Evolutionary conservation across 2,888 invertebrate genomes (phyloP).

Genomic region (Diarsia brunnea): DNA sequence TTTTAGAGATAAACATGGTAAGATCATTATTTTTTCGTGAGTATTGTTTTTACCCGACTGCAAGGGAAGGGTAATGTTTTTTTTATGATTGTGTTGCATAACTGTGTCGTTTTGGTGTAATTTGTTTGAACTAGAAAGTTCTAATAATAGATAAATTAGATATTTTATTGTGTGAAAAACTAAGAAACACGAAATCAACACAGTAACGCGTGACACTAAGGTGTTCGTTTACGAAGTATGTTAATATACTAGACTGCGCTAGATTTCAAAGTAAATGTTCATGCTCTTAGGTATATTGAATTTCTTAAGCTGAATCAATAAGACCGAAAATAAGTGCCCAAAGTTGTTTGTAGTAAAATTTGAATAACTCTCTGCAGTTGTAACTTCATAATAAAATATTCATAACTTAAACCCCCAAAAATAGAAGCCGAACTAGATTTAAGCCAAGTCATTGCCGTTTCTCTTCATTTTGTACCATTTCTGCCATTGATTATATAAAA

Average conservation of each 20-base stretch:
- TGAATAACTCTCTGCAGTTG: neutral
- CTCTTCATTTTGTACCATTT: neutral
- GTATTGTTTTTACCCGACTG: too few species aligned
- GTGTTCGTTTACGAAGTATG: slow-evolving; percentile 56
- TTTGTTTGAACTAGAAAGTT: slow-evolving; percentile 1
- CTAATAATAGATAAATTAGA: neutral
- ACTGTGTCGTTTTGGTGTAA: neutral
- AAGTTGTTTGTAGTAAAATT: neutral
- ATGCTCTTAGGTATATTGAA: neutral
- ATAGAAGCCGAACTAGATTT: neutral
- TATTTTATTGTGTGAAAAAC: neutral
- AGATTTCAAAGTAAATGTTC: neutral
- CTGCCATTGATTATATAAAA: neutral
- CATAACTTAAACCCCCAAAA: neutral
- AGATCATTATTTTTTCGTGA: slow-evolving; percentile 14
- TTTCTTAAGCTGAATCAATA: neutral
- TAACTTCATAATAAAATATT: neutral
- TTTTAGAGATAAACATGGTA: slow-evolving; percentile 46
- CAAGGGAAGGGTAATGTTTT: too few species aligned
- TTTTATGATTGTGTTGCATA: neutral
- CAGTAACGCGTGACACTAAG: slow-evolving; percentile 49
- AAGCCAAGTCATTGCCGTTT: neutral
- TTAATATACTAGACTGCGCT: neutral
- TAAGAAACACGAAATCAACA: slow-evolving; percentile 15
- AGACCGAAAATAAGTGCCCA: neutral